Base-by-base conservation (phyloP, 1,140 invertebrate species). In the Hirudo medicinalis region DNA sequence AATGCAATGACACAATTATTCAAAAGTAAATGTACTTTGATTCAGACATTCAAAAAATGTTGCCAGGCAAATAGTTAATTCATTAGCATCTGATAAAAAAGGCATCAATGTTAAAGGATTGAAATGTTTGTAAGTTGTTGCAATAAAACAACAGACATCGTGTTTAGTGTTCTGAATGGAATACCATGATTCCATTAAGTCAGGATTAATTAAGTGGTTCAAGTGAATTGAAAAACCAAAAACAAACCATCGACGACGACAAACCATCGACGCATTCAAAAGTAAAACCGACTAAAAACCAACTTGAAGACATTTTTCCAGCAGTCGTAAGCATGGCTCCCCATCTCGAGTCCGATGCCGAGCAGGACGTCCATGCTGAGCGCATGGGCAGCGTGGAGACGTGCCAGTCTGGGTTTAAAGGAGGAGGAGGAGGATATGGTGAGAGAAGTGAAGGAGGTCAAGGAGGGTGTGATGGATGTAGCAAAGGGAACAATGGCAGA, bases 301-400 rank as follows among this genome's bases (percentile, higher is more conserved):
- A 43, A 92, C 80, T 88, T 88, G 78, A 96, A 93, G 72, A 96
- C 90, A 80, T 94, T 91, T 53, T 89, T 88, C 93, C 93, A 96
- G 78, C 91, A 94, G 73, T 93, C 90, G 54, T 89, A 86, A 36
- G 91, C 90, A 78, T 94, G 91, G 73, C 90, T 92, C 6, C 90
- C 92, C 43, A 95, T 84, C 79, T 94, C 92, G 43, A 96, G 82
- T 32, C 91, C 91, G 76, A 87, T 86, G 77, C 85, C 88, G 76
- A 85, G 84, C 60, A 94, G 85, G 27, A 94, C 90, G 81, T 95
- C 91, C 83, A 96, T 87, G 72, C 91, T 94, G 55, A 94, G 82
- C 1, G 90, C 90, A 78, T 95, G 92, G 0, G 91, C 90, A 4
- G 90, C 89, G 77, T 85, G 85, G 1, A 85, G 78, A 9, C 78